These are phyloP conservation scores for Drymodes brunneopygia DNA, from an alignment of 2,113 vertebrate genomes.

Conservation along the genomic window DNA sequence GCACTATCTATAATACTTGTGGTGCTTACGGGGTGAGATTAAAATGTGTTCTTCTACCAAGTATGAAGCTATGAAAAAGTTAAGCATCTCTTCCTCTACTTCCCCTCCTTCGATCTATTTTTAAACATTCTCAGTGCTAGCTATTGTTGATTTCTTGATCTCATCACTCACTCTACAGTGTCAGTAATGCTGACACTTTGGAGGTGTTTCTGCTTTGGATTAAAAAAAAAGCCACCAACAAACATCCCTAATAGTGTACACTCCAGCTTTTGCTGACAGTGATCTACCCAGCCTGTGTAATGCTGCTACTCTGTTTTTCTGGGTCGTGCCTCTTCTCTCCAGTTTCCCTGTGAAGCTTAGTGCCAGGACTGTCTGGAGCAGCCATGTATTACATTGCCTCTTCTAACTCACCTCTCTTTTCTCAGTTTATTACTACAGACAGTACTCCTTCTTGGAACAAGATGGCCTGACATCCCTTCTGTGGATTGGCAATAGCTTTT, in stretches of 20 bases:
- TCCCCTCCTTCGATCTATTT: background rate
- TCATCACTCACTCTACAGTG: background rate
- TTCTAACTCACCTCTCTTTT: background rate
- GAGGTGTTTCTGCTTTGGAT: background rate
- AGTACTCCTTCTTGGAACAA: background rate
- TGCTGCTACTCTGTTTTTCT: background rate
- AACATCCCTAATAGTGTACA: background rate
- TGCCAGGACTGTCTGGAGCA: background rate
- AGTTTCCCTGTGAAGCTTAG: background rate
- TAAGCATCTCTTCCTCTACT: background rate
- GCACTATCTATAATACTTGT: background rate
- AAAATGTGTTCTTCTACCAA: background rate
- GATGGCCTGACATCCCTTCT: background rate
- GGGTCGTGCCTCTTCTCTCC: background rate
- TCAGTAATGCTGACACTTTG: background rate
- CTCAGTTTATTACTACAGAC: background rate
- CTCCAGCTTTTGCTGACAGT: background rate
- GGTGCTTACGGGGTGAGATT: background rate
- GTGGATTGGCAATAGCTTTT: background rate
- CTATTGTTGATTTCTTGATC: conserved; percentile 4
- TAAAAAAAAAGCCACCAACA: background rate
- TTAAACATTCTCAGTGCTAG: background rate
- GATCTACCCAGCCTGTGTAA: background rate
- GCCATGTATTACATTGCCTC: rapidly evolving
- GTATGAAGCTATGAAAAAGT: background rate